Percentiles rank a stretch among this genome's conserved stretches.
phyloP scores from a whole-genome alignment of 2,113 vertebrate species.

The Leucosticte australis region DNA sequence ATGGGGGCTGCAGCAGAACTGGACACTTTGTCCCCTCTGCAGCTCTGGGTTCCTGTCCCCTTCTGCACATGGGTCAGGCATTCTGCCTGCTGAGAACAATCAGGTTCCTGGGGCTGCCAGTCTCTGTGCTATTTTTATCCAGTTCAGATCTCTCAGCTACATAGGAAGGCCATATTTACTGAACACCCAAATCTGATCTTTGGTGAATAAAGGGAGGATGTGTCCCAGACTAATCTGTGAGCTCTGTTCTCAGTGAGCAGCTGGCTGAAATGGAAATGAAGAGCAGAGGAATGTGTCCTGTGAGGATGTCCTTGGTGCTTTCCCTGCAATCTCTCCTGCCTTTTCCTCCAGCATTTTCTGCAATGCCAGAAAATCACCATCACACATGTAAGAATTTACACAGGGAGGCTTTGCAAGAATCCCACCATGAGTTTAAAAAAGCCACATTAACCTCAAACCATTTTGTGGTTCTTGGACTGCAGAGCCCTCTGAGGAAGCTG shows the following conservation, averaged over 20 bases:
- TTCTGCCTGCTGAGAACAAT: neutral
- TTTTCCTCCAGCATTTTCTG: neutral
- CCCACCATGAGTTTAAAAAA: neutral
- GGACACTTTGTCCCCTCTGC: neutral
- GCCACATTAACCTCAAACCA: accelerated
- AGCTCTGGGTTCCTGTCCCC: neutral
- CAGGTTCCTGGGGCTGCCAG: neutral
- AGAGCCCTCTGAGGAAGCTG: neutral
- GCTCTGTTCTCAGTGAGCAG: neutral
- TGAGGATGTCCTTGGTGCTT: neutral
- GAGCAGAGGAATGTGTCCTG: neutral
- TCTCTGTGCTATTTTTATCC: neutral
- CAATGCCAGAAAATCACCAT: neutral
- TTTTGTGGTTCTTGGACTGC: neutral
- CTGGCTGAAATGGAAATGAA: neutral
- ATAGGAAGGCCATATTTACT: neutral
- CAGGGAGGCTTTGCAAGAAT: neutral
- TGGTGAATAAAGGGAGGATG: neutral
- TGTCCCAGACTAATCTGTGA: neutral
- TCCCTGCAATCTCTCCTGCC: accelerated
- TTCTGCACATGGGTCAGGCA: accelerated
- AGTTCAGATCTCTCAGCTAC: neutral
- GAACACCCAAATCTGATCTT: neutral
- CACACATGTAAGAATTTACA: accelerated
- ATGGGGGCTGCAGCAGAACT: neutral